phyloP scores from a whole-genome alignment of 2,888 invertebrate genomes.

The Geotrupes spiniger region DNA sequence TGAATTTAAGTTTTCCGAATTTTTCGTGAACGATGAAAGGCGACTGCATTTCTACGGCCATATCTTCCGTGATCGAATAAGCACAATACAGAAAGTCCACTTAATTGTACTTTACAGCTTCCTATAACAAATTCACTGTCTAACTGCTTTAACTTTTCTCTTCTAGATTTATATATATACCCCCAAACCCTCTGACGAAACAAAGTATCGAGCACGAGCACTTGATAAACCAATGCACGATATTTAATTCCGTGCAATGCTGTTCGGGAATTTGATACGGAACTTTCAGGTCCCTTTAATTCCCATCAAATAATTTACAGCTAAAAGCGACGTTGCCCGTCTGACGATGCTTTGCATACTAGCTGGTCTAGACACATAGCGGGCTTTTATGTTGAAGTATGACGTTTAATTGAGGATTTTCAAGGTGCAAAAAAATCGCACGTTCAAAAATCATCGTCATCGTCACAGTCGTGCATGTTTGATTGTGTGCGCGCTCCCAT shows the following conservation, averaged over 20 bases:
- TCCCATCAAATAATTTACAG: background rate
- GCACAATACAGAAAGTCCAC: background rate
- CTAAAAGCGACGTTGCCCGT: conserved; percentile 4
- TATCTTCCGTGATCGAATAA: conserved; percentile 18
- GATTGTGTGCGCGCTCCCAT: too few species aligned
- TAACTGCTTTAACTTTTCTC: conserved; percentile 2
- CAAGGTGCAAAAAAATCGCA: too few species aligned
- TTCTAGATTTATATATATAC: conserved; percentile 2
- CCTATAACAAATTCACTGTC: background rate
- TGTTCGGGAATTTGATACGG: too few species aligned
- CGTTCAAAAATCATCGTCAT: too few species aligned
- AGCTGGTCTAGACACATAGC: background rate
- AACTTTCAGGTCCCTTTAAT: too few species aligned
- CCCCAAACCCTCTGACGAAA: conserved; percentile 3
- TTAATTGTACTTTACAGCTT: too few species aligned
- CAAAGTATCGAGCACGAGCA: background rate
- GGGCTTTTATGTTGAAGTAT: too few species aligned
- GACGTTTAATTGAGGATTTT: too few species aligned
- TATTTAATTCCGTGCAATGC: background rate
- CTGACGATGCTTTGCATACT: conserved; percentile 13
- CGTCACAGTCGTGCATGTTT: too few species aligned
- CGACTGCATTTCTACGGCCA: conserved; percentile 37
- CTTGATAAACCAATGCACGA: conserved; percentile 3
- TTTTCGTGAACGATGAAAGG: conserved; percentile 36
- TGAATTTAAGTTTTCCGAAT: conserved; percentile 39